phyloP scores from a whole-genome alignment of 2,113 vertebrate genomes.

The Psittacula cyanocephala region DNA sequence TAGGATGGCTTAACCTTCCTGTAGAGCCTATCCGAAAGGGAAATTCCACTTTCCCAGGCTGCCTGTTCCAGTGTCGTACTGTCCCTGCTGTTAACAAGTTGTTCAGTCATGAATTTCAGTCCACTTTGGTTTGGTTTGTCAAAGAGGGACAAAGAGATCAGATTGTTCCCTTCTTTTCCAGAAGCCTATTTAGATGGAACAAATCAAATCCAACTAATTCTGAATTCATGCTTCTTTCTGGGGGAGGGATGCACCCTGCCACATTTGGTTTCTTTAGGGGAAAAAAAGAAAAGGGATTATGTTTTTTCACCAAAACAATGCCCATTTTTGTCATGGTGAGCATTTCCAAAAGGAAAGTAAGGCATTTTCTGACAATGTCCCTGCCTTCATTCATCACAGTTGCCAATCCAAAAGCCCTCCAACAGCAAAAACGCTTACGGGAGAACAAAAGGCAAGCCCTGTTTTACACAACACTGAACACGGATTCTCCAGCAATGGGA shows the following conservation, averaged over 20 bases:
- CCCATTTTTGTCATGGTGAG: neutral
- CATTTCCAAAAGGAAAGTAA: neutral
- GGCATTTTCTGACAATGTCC: neutral
- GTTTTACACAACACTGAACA: neutral
- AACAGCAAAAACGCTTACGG: neutral
- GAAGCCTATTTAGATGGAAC: neutral
- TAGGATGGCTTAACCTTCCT: neutral
- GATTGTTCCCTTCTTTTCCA: neutral
- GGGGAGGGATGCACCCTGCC: neutral
- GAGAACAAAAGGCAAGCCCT: neutral
- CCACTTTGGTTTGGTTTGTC: neutral
- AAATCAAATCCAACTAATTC: neutral
- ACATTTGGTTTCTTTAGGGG: neutral
- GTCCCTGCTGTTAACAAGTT: neutral
- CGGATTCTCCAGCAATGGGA: neutral
- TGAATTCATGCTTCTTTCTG: neutral
- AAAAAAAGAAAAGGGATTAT: neutral
- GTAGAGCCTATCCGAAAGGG: neutral
- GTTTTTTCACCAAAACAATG: conserved; percentile 25
- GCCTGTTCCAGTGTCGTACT: neutral
- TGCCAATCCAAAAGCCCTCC: neutral
- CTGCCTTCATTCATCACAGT: neutral
- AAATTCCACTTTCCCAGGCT: neutral
- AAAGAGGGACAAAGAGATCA: neutral
- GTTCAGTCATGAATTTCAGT: neutral